Base-by-base conservation (phyloP, 1,140 invertebrate genomes). In the Neodiprion pinetum region DNA sequence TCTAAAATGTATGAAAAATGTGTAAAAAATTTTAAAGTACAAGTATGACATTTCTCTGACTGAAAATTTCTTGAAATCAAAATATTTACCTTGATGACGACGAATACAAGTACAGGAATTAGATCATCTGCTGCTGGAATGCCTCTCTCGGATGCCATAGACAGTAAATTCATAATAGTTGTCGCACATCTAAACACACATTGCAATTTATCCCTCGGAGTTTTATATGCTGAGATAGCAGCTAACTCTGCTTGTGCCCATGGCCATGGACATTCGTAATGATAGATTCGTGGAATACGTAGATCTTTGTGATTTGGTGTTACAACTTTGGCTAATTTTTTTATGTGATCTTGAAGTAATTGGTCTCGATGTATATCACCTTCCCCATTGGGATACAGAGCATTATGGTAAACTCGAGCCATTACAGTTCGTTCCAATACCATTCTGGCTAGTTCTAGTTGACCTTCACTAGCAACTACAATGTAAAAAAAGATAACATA, bases 121-220 rank as follows among this genome's bases (percentile, higher is more conserved):
- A 99, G 92, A 90, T 99, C 98, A 88, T 99, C 98, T 3, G 98
- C 98, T 28, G 97, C 95, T 12, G 97, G 96, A n/a, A 96, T 93
- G 3, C 92, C 91, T 78, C 94, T 93, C 76, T 92, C 90, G 68
- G 92, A 94, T 28, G 95, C 94, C 89, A 98, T 93, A 23, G 94
- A 94, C 71, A 99, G 89, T 71, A 99, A 89, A 85, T 97, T 97
- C 93, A 98, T 96, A 74, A 99, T 97, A 77, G 96, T 97, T 7
- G 93, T 94, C 67, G 96, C 95, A 84, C 96, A 98, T 17, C 96
- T 92, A 79, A 93, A 91, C 61, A 97, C 93, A 80, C 92, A 93
- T 74, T 93, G 91, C n/a, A 99, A 90, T 90, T 99, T 99, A 86
- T 99, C 98, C 68, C 94, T 88, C 1, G 98, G 96, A 49, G 97